Evolutionary conservation across 2,797 vertebrate species (phyloP), one percentile per base, ranked within the genome.

Genomic region (Ammospiza maritima): DNA sequence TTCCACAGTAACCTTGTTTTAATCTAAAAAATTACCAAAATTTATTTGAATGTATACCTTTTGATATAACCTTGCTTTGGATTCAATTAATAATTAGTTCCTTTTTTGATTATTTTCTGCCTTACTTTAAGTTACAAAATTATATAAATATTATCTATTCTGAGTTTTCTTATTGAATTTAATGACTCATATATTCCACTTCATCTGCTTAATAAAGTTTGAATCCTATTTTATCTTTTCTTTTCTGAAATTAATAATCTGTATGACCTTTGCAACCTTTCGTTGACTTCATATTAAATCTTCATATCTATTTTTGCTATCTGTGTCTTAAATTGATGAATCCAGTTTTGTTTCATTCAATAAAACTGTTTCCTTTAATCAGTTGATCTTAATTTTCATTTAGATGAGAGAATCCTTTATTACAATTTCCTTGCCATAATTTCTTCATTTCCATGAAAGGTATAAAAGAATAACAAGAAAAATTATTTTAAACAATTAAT

Each of bases 241-340:
- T 66, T 69, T 89, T 85, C 69, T 87, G 42, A 89, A 88, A 88
- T 88, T 75, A 93, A 85, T 91, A 92, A 85, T 53, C 16, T 75
- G 2, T 40, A 58, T 75, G 51, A 81, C 32, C 36, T 70, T 64
- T 70, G 25, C 29, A 74, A 75, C 23, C 47, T 90, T 85, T 76
- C 38, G 76, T 83, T 74, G 10, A 77, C 27, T 88, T 83, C 61
- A 88, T 81, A 84, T 6, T 69, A 77, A 80, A 80, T 89, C 47
- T 88, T 74, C 57, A n/a, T 38, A 20, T 45, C 22, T 90, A 5
- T 40, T 91, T 94, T 90, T 85, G 10, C 67, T 83, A 71, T 71
- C 32, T 36, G 7, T 54, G 16, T 72, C 26, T 56, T 72, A 27
- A 88, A n/a, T 20, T 72, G 34, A 29, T 80, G 45, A 77, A 83